phyloP scores from a whole-genome alignment of 1,140 invertebrate genomes.

The Calosoma granatense region DNA sequence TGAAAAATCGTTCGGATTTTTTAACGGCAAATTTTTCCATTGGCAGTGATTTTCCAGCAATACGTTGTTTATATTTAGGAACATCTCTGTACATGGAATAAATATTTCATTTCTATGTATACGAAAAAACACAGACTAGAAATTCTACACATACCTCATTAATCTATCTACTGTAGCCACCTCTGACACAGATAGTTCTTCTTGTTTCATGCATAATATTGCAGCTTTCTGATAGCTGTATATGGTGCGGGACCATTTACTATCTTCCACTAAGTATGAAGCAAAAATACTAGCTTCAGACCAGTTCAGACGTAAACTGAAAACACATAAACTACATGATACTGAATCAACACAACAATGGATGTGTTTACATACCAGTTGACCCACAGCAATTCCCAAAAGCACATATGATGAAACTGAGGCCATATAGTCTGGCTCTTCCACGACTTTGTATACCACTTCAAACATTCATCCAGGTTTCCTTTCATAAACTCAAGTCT shows the following conservation, averaged over 20 bases:
- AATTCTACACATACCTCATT: conserved; percentile 43
- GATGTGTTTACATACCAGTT: conserved; percentile 49
- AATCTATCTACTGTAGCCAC: conserved; percentile 41
- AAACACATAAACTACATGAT: too few relatives aligned
- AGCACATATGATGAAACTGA: conserved; percentile 91
- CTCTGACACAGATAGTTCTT: conserved; percentile 42
- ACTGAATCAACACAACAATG: too few relatives aligned
- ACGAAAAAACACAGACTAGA: conserved; percentile 6
- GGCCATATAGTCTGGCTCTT: conserved; percentile 78
- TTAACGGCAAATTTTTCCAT: conserved; percentile 92
- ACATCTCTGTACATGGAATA: conserved; percentile 61
- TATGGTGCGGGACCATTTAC: conserved; percentile 84
- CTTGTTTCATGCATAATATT: conserved; percentile 62
- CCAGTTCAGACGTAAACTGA: conserved; percentile 54
- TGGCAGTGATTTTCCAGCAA: conserved; percentile 92
- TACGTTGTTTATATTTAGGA: conserved; percentile 73
- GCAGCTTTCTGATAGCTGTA: conserved; percentile 85
- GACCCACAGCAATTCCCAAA: conserved; percentile 92
- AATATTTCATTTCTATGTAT: conserved; percentile 14
- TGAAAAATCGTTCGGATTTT: conserved; percentile 68
- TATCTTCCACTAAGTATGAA: conserved; percentile 59
- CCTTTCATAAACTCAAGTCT: conserved; percentile 74
- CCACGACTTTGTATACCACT: conserved; percentile 75
- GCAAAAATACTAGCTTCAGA: conserved; percentile 62
- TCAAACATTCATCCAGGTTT: conserved; percentile 61